Percentiles rank a stretch among this genome's conserved stretches.
Conservation (phyloP, 2,797 vertebrate species). For the Coluber constrictor region DNA sequence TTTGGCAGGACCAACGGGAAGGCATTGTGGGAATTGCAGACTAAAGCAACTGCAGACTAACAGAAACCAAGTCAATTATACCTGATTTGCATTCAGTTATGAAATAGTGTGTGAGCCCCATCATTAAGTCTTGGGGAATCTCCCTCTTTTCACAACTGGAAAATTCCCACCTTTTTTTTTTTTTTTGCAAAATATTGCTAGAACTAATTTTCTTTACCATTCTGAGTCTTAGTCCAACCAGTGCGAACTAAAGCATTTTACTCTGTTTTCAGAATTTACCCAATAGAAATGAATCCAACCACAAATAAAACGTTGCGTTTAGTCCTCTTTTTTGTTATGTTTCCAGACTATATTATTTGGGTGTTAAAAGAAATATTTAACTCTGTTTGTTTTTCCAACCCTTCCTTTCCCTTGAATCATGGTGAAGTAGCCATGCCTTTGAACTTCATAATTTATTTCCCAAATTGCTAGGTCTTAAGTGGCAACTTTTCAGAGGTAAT, state of each 20-base stretch:
- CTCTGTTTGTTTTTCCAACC: background rate
- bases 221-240: background rate
- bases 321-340: background rate
- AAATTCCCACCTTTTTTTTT: no score
- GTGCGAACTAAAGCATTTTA: background rate
- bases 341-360: background rate
- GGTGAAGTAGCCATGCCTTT: conserved; percentile 44
- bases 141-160: background rate
- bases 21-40: background rate
- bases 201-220: background rate
- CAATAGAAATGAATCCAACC: background rate
- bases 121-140: background rate
- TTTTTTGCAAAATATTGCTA: background rate
- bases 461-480: conserved; percentile 48
- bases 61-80: background rate
- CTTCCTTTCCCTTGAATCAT: conserved; percentile 21
- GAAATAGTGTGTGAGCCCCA: background rate
- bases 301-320: background rate
- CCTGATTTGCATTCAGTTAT: background rate
- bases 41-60: background rate
- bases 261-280: background rate
- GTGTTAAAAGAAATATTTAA: background rate
- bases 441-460: conserved; percentile 50
- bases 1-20: background rate
- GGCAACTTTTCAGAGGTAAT: conserved; percentile 62